Evolutionary conservation across 2,888 invertebrate species (phyloP).

Genomic region (Tortricodes alternella): DNA sequence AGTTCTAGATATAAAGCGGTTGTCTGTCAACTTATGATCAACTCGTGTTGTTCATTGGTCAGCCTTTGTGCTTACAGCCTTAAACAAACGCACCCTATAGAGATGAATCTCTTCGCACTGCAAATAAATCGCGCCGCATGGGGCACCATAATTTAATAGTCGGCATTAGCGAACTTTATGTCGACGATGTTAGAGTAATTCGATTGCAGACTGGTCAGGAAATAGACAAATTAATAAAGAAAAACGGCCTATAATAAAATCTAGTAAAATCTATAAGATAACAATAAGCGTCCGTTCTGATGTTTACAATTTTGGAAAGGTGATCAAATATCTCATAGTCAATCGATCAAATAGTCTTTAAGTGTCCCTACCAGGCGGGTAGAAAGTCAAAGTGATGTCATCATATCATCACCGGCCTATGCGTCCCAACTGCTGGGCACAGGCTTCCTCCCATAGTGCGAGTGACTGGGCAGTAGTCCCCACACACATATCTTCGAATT

Average conservation of each 20-base stretch:
- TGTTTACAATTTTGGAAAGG: no score
- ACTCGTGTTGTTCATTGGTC: not conserved
- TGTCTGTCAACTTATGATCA: not conserved
- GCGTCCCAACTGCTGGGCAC: no score
- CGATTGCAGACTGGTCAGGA: conserved; percentile 22
- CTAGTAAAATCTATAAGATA: no score
- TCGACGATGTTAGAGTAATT: conserved; percentile 23
- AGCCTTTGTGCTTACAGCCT: conserved; percentile 27
- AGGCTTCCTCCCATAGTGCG: no score
- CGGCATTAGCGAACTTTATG: conserved; percentile 34
- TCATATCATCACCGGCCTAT: no score
- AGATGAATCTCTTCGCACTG: conserved; percentile 37
- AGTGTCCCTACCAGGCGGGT: no score
- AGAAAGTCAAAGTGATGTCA: no score
- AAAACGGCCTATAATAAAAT: not conserved
- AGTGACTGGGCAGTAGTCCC: no score
- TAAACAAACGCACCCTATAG: conserved; percentile 37
- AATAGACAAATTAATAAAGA: not conserved
- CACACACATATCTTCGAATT: no score
- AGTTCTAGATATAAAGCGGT: not conserved
- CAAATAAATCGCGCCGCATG: conserved; percentile 57
- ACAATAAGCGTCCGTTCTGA: no score
- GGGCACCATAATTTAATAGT: conserved; percentile 58
- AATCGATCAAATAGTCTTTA: no score
- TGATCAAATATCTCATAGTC: no score